Percentiles rank a stretch among this genome's conserved stretches.
phyloP scores from a whole-genome alignment of 2,888 invertebrate genomes.

The Leucophenga montana region DNA sequence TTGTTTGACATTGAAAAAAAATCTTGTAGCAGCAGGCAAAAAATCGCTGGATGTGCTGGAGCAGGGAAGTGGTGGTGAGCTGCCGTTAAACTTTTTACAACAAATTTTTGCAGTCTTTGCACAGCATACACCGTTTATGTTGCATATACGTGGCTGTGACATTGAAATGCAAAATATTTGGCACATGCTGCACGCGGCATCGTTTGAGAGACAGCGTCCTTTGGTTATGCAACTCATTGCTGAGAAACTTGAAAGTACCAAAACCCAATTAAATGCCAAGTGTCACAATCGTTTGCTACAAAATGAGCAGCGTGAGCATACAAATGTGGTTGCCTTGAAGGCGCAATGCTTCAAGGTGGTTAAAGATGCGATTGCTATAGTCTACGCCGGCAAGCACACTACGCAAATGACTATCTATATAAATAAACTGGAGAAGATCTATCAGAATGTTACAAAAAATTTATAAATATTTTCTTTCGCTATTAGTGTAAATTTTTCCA shows the following conservation, averaged over 20 bases:
- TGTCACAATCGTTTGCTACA: slow-evolving; percentile 35
- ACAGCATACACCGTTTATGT: slow-evolving; percentile 38
- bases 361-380: not conserved
- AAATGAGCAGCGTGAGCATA: slow-evolving; percentile 17
- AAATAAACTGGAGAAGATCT: slow-evolving; percentile 38
- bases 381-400: slow-evolving; percentile 6
- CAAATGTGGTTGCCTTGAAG: slow-evolving; percentile 22
- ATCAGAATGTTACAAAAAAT: slow-evolving; percentile 29
- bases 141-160: slow-evolving; percentile 39
- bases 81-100: slow-evolving; percentile 44
- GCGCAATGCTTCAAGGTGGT: slow-evolving; percentile 46
- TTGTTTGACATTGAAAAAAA: slow-evolving; percentile 33
- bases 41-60: slow-evolving; percentile 29
- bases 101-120: slow-evolving; percentile 40
- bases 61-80: slow-evolving; percentile 25
- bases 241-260: slow-evolving; percentile 32
- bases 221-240: slow-evolving; percentile 7
- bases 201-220: slow-evolving; percentile 17
- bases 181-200: slow-evolving; percentile 1
- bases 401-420: slow-evolving; percentile 35
- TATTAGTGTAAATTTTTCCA: too few relatives aligned
- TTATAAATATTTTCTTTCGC: slow-evolving; percentile 16
- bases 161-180: slow-evolving; percentile 35
- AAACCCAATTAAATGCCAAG: slow-evolving; percentile 35
- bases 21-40: slow-evolving; percentile 32